Conservation (phyloP, 2,888 invertebrate species). For the Lycophotia porphyrea region DNA sequence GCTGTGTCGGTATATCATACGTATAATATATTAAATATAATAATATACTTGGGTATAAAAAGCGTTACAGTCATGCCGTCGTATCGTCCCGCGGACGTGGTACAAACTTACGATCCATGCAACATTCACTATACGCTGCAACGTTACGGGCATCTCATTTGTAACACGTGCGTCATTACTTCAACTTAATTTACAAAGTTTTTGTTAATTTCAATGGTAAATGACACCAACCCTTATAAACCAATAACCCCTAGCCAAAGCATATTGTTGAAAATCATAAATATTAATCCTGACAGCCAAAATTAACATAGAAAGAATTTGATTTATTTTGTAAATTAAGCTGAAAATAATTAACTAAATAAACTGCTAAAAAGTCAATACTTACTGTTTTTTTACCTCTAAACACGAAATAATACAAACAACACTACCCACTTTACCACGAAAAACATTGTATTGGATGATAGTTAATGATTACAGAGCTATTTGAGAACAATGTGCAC, state of each 20-base stretch:
- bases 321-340: constrained; percentile 55
- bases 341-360: constrained; percentile 34
- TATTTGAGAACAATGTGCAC: background rate
- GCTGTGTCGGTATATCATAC: constrained; percentile 50
- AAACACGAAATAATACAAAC: constrained; percentile 39
- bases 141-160: constrained; percentile 35
- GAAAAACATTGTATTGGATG: constrained; percentile 21
- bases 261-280: background rate
- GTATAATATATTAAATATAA: constrained; percentile 61
- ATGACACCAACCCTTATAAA: background rate
- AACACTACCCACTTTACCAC: constrained; percentile 40
- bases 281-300: constrained; percentile 8
- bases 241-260: background rate
- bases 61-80: constrained; percentile 59
- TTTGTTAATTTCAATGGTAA: background rate
- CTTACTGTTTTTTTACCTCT: constrained; percentile 56
- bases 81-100: constrained; percentile 6
- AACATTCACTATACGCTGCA: constrained; percentile 44
- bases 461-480: constrained; percentile 34
- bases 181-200: constrained; percentile 60
- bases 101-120: constrained; percentile 51
- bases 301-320: background rate
- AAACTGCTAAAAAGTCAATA: constrained; percentile 35
- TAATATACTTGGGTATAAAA: constrained; percentile 58
- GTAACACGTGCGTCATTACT: constrained; percentile 21